These are phyloP conservation scores for Euplagia quadripunctaria DNA, from an alignment of 2,888 invertebrate species.

Conservation along the genomic window DNA sequence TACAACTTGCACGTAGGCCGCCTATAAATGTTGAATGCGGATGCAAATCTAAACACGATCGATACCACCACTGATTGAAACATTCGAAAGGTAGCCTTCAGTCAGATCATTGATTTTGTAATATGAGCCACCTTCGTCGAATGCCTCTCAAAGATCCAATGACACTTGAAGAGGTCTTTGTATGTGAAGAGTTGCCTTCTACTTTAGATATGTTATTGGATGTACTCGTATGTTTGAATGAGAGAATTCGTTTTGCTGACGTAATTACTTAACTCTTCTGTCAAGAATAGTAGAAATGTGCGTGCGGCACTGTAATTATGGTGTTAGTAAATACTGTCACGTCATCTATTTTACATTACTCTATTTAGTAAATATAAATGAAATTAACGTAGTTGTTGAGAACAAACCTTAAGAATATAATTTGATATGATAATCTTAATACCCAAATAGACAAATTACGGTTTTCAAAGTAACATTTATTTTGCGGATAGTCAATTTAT, in stretches of 20 bases:
- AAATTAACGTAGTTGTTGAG: not conserved
- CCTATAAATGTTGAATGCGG: constrained; percentile 37
- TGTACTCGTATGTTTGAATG: not conserved
- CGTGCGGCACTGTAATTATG: not conserved
- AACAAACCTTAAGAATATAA: not conserved
- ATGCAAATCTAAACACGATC: constrained; percentile 44
- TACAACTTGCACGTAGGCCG: constrained; percentile 17
- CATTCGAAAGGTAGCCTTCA: constrained; percentile 23
- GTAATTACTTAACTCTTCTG: constrained; percentile 7
- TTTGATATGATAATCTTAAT: not conserved
- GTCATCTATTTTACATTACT: too few species aligned
- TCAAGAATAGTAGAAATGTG: constrained; percentile 1
- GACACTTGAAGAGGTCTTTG: constrained; percentile 15
- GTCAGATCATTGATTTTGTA: constrained; percentile 33
- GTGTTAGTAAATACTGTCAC: not conserved
- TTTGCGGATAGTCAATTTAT: too few species aligned
- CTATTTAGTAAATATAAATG: too few species aligned
- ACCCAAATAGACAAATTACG: constrained; percentile 1
- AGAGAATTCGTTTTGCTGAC: not conserved
- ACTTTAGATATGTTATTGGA: constrained; percentile 6
- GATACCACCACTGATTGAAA: constrained; percentile 46
- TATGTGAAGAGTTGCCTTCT: constrained; percentile 9
- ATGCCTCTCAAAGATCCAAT: constrained; percentile 12
- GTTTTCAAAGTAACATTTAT: too few species aligned
- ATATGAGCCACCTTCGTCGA: constrained; percentile 5